These are phyloP conservation scores for Malurus melanocephalus DNA, from an alignment of 2,113 vertebrate genomes.

Conservation along the genomic window DNA sequence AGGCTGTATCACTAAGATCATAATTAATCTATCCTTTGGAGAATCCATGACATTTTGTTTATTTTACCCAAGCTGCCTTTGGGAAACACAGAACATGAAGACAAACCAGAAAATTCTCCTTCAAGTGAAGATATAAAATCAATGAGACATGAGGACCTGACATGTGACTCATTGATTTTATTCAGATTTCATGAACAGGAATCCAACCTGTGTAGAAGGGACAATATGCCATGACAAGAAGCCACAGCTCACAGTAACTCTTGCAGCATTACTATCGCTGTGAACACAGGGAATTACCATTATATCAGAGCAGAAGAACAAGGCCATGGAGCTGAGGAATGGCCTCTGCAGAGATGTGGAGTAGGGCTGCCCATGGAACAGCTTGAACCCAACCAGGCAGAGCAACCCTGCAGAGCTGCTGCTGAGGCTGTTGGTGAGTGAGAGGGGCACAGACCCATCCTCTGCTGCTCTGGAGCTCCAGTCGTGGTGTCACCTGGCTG, in stretches of 20 bases:
- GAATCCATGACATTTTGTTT: not conserved
- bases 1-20: not conserved
- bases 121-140: not conserved
- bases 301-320: not conserved
- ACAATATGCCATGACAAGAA: not conserved
- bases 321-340: not conserved
- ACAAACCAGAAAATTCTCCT: not conserved
- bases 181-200: not conserved
- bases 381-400: not conserved
- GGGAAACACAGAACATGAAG: not conserved
- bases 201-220: not conserved
- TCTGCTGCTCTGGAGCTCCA: not conserved
- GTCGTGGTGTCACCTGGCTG: not conserved
- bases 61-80: not conserved
- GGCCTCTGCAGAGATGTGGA: not conserved
- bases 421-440: not conserved
- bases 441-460: not conserved
- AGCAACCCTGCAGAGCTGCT: fast-evolving
- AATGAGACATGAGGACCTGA: not conserved
- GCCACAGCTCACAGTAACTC: not conserved
- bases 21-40: not conserved
- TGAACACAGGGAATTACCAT: not conserved
- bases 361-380: not conserved
- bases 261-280: not conserved
- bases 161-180: not conserved